phyloP scores from a whole-genome alignment of 2,888 invertebrate species.

The Urechis unicinctus region DNA sequence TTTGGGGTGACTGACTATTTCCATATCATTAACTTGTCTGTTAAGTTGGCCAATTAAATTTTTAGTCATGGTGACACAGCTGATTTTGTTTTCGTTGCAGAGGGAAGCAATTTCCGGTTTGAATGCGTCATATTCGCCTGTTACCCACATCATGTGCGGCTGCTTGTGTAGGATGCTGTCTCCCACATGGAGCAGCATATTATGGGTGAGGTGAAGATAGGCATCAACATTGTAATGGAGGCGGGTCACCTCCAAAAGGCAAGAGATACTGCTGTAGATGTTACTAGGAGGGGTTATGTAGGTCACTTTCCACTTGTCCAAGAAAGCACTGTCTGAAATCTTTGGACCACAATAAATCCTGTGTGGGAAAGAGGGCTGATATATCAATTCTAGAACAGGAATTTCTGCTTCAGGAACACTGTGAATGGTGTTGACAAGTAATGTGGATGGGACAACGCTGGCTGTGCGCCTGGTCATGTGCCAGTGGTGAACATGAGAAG shows the following conservation, averaged over 20 bases:
- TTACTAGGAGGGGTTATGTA: conserved; percentile 7
- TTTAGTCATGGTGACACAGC: conserved; percentile 10
- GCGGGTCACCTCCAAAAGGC: conserved; percentile 14
- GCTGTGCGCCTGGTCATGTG: not conserved
- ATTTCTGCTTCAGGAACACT: conserved; percentile 4
- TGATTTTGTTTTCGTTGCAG: conserved; percentile 7
- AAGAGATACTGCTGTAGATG: conserved; percentile 5
- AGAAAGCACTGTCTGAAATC: not conserved
- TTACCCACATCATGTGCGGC: conserved; percentile 11
- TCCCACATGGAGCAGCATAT: conserved; percentile 10
- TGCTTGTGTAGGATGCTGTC: not conserved
- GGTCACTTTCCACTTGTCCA: conserved; percentile 16
- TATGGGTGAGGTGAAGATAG: conserved; percentile 17
- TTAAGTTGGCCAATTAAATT: conserved; percentile 2
- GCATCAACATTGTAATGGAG: conserved; percentile 21
- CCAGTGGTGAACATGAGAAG: not conserved
- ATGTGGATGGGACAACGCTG: conserved; percentile 3
- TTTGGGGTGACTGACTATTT: conserved; percentile 6
- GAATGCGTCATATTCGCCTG: conserved; percentile 7
- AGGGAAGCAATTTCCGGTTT: conserved; percentile 5
- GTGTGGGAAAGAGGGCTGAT: conserved; percentile 14
- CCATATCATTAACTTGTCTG: conserved; percentile 3
- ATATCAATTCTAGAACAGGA: conserved; percentile 11
- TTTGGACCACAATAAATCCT: conserved; percentile 17
- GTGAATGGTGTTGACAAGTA: conserved; percentile 13